Conservation (phyloP, 2,797 vertebrate species). For the Mallotus villosus region DNA sequence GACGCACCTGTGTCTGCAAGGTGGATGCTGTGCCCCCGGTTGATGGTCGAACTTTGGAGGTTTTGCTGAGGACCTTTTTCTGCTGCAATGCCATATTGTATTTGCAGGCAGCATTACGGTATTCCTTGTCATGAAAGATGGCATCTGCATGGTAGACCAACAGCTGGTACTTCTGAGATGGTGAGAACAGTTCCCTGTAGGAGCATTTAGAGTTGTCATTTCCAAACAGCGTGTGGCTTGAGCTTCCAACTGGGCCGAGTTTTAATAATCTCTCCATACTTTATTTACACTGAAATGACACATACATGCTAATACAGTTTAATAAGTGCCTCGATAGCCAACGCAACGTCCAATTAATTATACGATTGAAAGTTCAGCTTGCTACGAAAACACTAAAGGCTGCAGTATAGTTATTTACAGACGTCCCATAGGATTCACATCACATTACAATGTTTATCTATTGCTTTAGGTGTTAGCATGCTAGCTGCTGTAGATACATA, state of each 20-base stretch:
- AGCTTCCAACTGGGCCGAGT: no score
- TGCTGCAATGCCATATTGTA: conserved; percentile 97
- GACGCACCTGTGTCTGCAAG: conserved; percentile 87
- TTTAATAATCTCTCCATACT: no score
- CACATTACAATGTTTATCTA: no score
- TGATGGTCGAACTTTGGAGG: conserved; percentile 95
- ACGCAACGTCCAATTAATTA: no score
- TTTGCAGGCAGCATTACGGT: conserved; percentile 96
- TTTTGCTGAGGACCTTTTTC: conserved; percentile 97
- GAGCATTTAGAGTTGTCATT: conserved; percentile 29
- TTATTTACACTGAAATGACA: no score
- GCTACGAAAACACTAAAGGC: no score
- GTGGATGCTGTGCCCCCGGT: conserved; percentile 86
- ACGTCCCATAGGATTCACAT: no score
- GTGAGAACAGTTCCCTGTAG: conserved; percentile 90
- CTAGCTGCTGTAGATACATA: conserved; percentile 72
- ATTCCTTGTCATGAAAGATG: conserved; percentile 98
- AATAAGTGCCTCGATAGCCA: no score
- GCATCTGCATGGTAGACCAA: conserved; percentile 96
- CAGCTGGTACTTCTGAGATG: conserved; percentile 97
- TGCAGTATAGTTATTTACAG: no score
- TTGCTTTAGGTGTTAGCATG: not conserved
- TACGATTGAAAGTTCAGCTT: no score
- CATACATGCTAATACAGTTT: no score
- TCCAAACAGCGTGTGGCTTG: not conserved